Conservation (phyloP, 2,888 invertebrate genomes). For the Acanthosepion esculentum region DNA sequence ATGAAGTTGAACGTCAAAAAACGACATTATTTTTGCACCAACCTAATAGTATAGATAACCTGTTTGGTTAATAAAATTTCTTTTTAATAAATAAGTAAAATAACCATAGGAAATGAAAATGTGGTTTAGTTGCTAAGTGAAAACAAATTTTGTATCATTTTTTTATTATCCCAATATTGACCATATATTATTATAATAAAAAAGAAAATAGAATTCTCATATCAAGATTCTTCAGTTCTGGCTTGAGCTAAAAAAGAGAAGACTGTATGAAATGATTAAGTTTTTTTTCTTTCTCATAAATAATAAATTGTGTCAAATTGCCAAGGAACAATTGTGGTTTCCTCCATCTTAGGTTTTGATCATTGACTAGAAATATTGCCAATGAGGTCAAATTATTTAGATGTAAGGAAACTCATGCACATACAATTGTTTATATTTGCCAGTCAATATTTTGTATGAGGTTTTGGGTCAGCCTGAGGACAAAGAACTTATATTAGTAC, state of each 20-base stretch:
- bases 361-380: slow-evolving; percentile 6
- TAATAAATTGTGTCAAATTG: neutral
- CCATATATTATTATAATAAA: too few species aligned
- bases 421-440: neutral
- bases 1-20: too few species aligned
- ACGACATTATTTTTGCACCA: too few species aligned
- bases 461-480: neutral
- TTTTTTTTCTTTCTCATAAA: neutral
- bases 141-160: too few species aligned
- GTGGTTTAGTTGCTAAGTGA: too few species aligned
- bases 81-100: too few species aligned
- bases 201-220: too few species aligned
- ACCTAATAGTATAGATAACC: too few species aligned
- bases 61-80: too few species aligned
- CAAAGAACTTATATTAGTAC: neutral
- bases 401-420: neutral
- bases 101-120: too few species aligned
- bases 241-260: neutral
- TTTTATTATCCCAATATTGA: too few species aligned
- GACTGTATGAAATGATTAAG: neutral
- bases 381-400: neutral
- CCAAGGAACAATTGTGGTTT: neutral
- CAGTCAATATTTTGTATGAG: neutral
- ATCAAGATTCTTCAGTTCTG: too few species aligned
- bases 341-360: neutral